Evolutionary conservation across 2,888 invertebrate genomes (phyloP), one percentile per base, ranked within the genome.

Genomic region (Hydrotaea diabolus): DNA sequence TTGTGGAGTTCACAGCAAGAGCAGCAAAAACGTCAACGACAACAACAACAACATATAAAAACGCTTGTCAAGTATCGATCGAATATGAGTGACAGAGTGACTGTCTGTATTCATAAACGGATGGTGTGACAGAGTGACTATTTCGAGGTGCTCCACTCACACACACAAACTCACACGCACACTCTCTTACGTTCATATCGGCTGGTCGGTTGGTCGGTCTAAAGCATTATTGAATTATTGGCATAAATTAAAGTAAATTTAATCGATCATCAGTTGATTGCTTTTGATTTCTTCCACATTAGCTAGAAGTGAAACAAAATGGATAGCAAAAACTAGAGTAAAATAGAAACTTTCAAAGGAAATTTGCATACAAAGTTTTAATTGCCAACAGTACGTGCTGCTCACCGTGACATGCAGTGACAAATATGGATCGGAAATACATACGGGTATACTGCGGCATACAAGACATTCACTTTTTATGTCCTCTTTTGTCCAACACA

Each of bases 211-310:
- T 8, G 69, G 2, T 46, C 46, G 43, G 39, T 46, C 23, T 43
- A 21, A 11, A 69, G 43, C 43, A 69, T 69, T 49, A 62, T 59
- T 43, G 74, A 59, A 62, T 74, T 74, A 62, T 74, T 74, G 74
- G 74, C 74, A 74, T 74, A 74, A 74, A 74, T 74, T 74, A 62
- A 59, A 59, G 26, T 74, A 74, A 74, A 59, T 74, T 74, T 74
- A 59, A 74, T 62, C 74, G 74, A 74, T 74, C 74, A 74, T 74
- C 74, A 74, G 74, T 74, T 74, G 74, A 74, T 74, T 74, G 74
- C 74, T 43, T 53, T 74, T 59, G 59, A 43, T 74, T 59, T 62
- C 39, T 36, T 53, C 64, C 36, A 9, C 53, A 8, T 62, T n/a
- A 9, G 5, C 39, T 59, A 17, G 73, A 57, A 73, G 57, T 21